Conservation (phyloP, 2,797 vertebrate species). For the Xenentodon cancila region DNA sequence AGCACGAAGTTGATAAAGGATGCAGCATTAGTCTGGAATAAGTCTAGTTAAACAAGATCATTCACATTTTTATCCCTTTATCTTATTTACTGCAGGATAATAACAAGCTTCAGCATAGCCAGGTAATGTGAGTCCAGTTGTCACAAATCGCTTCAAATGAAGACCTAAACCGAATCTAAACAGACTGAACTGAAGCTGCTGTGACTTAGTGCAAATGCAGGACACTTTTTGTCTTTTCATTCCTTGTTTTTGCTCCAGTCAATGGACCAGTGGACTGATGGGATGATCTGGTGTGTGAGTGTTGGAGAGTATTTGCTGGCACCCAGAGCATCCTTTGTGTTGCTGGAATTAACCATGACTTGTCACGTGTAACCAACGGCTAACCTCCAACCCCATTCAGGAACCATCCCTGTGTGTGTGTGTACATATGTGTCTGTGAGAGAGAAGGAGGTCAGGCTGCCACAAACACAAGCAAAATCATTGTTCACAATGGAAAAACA, state of each 20-base stretch:
- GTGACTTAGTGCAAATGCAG: background rate
- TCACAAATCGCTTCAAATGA: no score
- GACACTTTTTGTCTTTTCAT: background rate
- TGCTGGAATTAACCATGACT: slow-evolving; percentile 84
- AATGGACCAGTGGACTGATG: background rate
- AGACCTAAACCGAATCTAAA: background rate
- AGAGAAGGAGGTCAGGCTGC: slow-evolving; percentile 51
- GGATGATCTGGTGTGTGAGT: slow-evolving; percentile 67
- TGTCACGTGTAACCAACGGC: slow-evolving; percentile 81
- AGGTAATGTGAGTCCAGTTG: background rate
- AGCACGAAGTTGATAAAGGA: no score
- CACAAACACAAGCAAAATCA: slow-evolving; percentile 53
- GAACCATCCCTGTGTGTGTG: slow-evolving; percentile 59
- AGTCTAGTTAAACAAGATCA: background rate
- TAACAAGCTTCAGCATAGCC: background rate
- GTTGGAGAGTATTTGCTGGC: slow-evolving; percentile 70
- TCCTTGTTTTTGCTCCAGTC: background rate
- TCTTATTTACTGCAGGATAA: no score
- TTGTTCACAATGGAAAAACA: slow-evolving; percentile 39
- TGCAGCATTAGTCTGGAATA: background rate
- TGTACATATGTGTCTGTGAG: background rate
- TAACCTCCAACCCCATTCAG: slow-evolving; percentile 82
- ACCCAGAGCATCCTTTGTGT: slow-evolving; percentile 79
- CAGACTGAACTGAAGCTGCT: background rate
- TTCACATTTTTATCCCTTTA: no score